These are phyloP conservation scores for Sphenopsis melanotis DNA, from an alignment of 2,797 vertebrate species.

Conservation along the genomic window DNA sequence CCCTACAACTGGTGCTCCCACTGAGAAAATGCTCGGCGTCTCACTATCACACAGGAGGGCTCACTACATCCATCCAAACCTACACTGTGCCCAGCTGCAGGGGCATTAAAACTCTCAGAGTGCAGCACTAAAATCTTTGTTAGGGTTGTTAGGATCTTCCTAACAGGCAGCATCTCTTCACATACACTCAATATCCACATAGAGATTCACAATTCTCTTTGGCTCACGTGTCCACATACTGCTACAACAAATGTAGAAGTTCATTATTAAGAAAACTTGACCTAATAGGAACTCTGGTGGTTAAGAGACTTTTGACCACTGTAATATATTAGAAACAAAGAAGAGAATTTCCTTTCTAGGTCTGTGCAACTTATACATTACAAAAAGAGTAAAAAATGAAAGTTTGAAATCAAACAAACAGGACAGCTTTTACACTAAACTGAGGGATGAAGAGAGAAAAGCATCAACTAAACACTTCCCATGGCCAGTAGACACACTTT, in stretches of 20 bases:
- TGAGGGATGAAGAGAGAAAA: background rate
- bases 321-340: background rate
- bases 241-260: background rate
- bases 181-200: background rate
- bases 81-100: background rate
- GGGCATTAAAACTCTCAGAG: background rate
- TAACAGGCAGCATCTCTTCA: background rate
- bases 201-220: background rate
- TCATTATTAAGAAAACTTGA: background rate
- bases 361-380: background rate
- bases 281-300: background rate
- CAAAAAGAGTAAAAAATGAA: background rate
- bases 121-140: background rate
- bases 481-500: background rate
- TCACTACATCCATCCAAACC: background rate
- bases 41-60: background rate
- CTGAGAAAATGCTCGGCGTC: background rate
- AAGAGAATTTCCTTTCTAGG: background rate
- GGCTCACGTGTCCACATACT: fast-evolving
- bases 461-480: background rate
- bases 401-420: background rate
- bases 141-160: background rate
- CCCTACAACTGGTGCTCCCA: background rate
- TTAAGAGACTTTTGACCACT: background rate
- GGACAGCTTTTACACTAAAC: background rate